Conservation (phyloP, 2,888 invertebrate species). For the Polydrusus tereticollis region DNA sequence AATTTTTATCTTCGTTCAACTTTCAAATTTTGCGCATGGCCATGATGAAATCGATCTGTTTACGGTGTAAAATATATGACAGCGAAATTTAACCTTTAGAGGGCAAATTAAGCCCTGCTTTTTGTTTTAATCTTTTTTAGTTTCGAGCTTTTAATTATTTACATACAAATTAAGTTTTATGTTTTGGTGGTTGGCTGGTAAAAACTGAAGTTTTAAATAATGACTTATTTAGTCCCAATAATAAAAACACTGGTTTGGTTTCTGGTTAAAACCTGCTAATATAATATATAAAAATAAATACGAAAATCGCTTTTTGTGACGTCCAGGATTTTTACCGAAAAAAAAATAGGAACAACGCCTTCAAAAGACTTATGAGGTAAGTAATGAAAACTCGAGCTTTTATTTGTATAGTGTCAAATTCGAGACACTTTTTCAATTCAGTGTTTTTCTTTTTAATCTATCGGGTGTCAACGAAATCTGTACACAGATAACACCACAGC, state of each 20-base stretch:
- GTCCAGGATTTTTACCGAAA: background rate
- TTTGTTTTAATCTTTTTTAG: background rate
- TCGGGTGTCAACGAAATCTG: too few species aligned
- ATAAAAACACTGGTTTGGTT: too few species aligned
- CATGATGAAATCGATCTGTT: conserved; percentile 19
- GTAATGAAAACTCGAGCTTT: background rate
- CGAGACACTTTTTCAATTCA: background rate
- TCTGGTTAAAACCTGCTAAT: too few species aligned
- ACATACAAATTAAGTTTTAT: too few species aligned
- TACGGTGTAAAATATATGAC: conserved; percentile 19
- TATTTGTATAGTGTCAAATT: too few species aligned
- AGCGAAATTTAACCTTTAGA: background rate
- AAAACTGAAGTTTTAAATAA: too few species aligned
- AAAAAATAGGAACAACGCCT: background rate
- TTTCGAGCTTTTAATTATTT: background rate
- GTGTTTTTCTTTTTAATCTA: background rate
- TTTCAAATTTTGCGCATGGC: conserved; percentile 25
- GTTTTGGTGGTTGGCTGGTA: too few species aligned
- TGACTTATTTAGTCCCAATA: too few species aligned
- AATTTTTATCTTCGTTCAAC: background rate
- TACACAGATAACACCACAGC: too few species aligned
- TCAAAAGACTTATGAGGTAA: background rate
- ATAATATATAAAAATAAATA: background rate
- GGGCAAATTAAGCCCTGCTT: background rate
- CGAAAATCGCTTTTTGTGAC: background rate